Conservation (phyloP, 2,888 invertebrate genomes). For the Idaea dimidiata region DNA sequence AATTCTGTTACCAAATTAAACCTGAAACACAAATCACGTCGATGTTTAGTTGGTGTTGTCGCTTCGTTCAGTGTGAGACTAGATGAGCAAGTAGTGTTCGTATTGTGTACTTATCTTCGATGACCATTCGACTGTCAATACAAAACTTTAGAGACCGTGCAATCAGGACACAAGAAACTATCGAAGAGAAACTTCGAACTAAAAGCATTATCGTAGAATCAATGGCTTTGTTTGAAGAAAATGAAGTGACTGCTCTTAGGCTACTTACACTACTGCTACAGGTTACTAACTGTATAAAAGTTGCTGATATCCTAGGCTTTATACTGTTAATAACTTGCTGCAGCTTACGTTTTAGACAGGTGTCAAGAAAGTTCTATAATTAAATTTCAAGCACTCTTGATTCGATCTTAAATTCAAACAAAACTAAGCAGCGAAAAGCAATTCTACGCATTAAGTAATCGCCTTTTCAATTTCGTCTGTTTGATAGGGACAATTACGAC, state of each 20-base stretch:
- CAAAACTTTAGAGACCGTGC: conserved; percentile 47
- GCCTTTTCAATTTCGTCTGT: too few relatives aligned
- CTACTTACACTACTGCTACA: conserved; percentile 10
- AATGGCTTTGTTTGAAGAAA: conserved; percentile 9
- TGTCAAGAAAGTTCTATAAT: too few relatives aligned
- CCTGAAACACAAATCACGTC: conserved; percentile 36
- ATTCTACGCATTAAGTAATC: too few relatives aligned
- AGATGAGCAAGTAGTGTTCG: conserved; percentile 61
- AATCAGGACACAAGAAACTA: conserved; percentile 37
- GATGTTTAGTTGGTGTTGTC: conserved; percentile 77
- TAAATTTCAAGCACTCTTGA: too few relatives aligned
- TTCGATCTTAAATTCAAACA: too few relatives aligned
- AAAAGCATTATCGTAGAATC: neutral
- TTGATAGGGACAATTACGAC: too few relatives aligned
- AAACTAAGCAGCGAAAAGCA: too few relatives aligned
- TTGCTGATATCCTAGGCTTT: too few relatives aligned
- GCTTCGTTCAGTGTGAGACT: conserved; percentile 64
- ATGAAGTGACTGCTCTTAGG: conserved; percentile 16
- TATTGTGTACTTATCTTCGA: conserved; percentile 48
- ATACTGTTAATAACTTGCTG: too few relatives aligned
- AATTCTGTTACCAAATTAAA: neutral
- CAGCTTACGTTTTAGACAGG: too few relatives aligned
- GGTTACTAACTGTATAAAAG: neutral
- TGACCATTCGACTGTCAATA: conserved; percentile 43
- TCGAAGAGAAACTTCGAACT: conserved; percentile 8